Evolutionary conservation across 2,888 invertebrate species (phyloP).

Genomic region (Ornithoptera priamus): DNA sequence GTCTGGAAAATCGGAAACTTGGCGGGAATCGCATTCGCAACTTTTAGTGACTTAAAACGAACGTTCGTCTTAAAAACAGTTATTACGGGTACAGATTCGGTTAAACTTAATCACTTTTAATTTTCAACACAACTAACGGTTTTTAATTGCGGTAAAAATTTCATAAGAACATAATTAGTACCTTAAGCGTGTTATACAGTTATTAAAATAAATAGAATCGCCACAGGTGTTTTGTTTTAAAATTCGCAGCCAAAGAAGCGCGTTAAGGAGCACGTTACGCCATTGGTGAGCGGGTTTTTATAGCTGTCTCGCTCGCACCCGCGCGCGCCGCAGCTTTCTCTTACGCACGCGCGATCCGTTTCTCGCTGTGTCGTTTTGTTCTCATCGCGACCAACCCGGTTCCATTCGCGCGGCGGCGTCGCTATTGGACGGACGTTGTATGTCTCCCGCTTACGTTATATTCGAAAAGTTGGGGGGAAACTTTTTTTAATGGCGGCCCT

Average conservation of each 20-base stretch:
- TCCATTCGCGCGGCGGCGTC: conserved; percentile 65
- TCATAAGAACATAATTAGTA: too few relatives aligned
- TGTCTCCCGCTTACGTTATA: conserved; percentile 48
- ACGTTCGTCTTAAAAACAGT: too few relatives aligned
- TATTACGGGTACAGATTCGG: too few relatives aligned
- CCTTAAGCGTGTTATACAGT: not conserved
- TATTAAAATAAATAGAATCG: conserved; percentile 17
- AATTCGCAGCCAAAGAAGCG: conserved; percentile 32
- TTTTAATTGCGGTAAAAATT: too few relatives aligned
- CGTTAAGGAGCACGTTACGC: conserved; percentile 27
- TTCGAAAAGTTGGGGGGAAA: conserved; percentile 70
- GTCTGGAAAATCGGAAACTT: too few relatives aligned
- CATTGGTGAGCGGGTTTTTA: conserved; percentile 52
- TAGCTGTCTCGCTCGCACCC: conserved; percentile 43
- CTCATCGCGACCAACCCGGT: conserved; percentile 39
- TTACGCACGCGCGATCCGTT: conserved; percentile 57
- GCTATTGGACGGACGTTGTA: conserved; percentile 52
- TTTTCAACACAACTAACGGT: too few relatives aligned
- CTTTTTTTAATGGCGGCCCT: conserved; percentile 60
- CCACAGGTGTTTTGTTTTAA: conserved; percentile 32
- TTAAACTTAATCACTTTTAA: too few relatives aligned
- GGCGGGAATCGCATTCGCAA: too few relatives aligned
- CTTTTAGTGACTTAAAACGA: too few relatives aligned
- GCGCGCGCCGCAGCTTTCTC: conserved; percentile 37
- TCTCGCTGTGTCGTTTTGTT: conserved; percentile 53